Evolutionary conservation across 2,888 invertebrate species (phyloP), one percentile per base, ranked within the genome.

Genomic region (Diaphora mendica): DNA sequence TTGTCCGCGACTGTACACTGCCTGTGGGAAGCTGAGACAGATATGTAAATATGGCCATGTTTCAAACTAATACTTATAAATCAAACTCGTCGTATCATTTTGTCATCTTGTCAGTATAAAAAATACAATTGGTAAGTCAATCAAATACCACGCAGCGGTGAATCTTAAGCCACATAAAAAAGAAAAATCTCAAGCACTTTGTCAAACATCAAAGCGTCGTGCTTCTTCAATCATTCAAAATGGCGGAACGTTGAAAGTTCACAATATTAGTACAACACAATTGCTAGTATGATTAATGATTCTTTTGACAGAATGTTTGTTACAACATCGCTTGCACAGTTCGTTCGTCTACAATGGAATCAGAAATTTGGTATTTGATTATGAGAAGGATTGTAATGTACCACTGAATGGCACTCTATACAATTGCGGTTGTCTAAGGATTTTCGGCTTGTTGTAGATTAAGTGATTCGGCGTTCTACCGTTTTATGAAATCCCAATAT

Each of bases 241-340:
- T 66, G 65, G 39, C 35, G 67, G 51, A 33, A 59, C 23, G 59
- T 26, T 44, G 64, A 69, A 72, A 75, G 69, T 72, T 72, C 69
- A 75, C 71, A 75, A 75, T 75, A 75, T 72, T 72, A 75, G 75
- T 69, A 69, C 30, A 68, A 64, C 70, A 74, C 76, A 82, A 80
- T 82, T 72, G 72, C 73, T 78, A 76, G 70, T 20, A 75, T 82
- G 81, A 82, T 80, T 82, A 74, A 82, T 81, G 76, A 74, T 71
- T 65, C 33, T 55, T 79, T 76, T 73, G 82, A 72, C 73, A 69
- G 62, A 44, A 48, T 64, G 77, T 73, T 81, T 75, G 77, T 76
- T 73, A 72, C 68, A 76, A 80, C 73, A 73, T 39, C 72, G 74
- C 35, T 59, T 33, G 65, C 20, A 44, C 66, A 72, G 72, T 74